A percentile compares a stretch with the other conserved stretches of the same genome.
These are phyloP conservation scores for Gila robusta DNA, from an alignment of 2,797 vertebrate species.

Conservation along the genomic window DNA sequence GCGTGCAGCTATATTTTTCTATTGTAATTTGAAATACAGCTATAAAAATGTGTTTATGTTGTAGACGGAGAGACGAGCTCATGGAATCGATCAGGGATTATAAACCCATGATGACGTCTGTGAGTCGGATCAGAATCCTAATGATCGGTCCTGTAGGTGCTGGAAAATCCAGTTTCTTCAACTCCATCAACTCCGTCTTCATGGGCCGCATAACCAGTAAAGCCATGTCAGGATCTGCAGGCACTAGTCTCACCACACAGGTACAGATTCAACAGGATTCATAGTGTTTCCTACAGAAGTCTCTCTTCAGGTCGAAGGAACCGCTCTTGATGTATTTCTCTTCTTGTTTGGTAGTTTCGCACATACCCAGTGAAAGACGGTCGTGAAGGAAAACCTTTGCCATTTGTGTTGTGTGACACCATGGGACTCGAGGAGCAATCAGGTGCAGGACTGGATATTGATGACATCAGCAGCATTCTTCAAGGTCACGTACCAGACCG, in stretches of 20 bases:
- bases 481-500: slow-evolving; percentile 70
- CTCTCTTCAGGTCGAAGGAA: not conserved
- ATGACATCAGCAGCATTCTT: slow-evolving; percentile 71
- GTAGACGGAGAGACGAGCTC: slow-evolving; percentile 32
- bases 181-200: slow-evolving; percentile 76
- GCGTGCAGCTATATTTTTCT: no score
- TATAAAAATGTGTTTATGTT: not conserved
- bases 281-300: not conserved
- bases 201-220: slow-evolving; percentile 69
- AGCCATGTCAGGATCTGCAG: slow-evolving; percentile 66
- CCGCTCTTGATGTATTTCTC: not conserved
- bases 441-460: slow-evolving; percentile 67
- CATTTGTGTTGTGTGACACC: slow-evolving; percentile 75
- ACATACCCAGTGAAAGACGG: slow-evolving; percentile 69
- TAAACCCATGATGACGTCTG: slow-evolving; percentile 45
- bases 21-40: not conserved
- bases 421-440: slow-evolving; percentile 75
- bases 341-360: slow-evolving; percentile 67
- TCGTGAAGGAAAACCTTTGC: slow-evolving; percentile 64
- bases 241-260: slow-evolving; percentile 71
- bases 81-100: slow-evolving; percentile 49
- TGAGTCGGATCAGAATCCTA: slow-evolving; percentile 62
- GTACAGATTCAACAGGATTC: slow-evolving; percentile 48
- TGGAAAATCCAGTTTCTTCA: slow-evolving; percentile 78
- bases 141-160: slow-evolving; percentile 71